Percentiles rank a stretch among this genome's conserved stretches.
phyloP scores from a whole-genome alignment of 2,113 vertebrate species.

The Phylloscopus whistleri region DNA sequence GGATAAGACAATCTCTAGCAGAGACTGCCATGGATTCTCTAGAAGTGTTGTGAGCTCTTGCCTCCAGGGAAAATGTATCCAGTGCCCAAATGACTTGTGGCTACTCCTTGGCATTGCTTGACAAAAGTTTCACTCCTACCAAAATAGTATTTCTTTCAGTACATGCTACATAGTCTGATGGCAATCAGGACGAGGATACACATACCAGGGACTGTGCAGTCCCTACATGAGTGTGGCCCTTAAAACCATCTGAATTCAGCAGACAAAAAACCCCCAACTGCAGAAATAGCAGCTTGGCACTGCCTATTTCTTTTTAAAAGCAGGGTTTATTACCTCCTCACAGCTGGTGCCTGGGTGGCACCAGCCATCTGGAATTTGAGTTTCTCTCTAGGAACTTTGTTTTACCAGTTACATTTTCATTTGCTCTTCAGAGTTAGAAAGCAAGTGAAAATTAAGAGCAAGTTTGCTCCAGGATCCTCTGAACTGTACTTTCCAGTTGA shows the following conservation, averaged over 20 bases:
- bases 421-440: neutral
- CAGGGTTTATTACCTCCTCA: neutral
- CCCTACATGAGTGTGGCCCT: neutral
- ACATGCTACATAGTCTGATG: neutral
- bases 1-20: neutral
- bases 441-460: neutral
- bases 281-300: neutral
- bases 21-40: neutral
- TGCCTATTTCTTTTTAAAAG: neutral
- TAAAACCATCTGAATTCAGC: neutral
- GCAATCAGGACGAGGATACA: neutral
- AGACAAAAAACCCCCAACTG: neutral
- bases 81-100: neutral
- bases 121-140: neutral
- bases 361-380: neutral
- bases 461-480: neutral
- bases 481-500: neutral
- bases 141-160: neutral
- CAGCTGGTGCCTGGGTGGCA: slow-evolving; percentile 24
- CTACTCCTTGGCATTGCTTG: neutral
- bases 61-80: neutral
- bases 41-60: accelerated
- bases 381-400: slow-evolving; percentile 35
- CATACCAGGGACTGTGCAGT: neutral
- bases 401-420: neutral